Evolutionary conservation across 2,113 vertebrate species (phyloP).

Genomic region (Percopsis transmontana): DNA sequence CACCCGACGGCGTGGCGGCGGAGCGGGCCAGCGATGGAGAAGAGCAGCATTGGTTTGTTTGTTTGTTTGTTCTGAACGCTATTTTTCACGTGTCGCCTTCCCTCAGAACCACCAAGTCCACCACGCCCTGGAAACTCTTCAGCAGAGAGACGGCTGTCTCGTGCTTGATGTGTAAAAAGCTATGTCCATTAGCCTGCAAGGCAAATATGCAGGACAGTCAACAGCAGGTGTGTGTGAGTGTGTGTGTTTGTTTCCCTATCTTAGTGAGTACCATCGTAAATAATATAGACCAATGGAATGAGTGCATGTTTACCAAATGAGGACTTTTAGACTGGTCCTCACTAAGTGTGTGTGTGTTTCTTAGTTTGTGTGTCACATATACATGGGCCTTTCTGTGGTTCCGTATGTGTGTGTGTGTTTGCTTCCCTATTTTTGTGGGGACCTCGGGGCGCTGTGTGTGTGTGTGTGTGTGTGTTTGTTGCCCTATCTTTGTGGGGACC

Average conservation of each 20-base stretch:
- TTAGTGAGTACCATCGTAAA: no score
- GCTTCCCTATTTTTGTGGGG: neutral
- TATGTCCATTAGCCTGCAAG: conserved; percentile 98
- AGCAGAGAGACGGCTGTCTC: conserved; percentile 97
- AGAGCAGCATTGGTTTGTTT: conserved; percentile 58
- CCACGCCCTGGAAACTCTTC: conserved; percentile 99
- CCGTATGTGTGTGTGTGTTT: no score
- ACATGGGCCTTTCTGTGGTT: neutral
- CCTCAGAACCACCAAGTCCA: conserved; percentile 99
- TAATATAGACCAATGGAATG: no score
- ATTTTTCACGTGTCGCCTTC: conserved; percentile 91
- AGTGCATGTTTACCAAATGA: no score
- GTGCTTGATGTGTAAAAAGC: conserved; percentile 99
- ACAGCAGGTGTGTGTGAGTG: conserved; percentile 66
- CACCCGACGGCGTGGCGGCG: conserved; percentile 48
- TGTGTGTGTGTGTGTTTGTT: no score
- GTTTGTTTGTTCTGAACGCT: conserved; percentile 78
- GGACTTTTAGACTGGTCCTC: no score
- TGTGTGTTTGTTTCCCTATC: neutral
- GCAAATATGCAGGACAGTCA: conserved; percentile 78
- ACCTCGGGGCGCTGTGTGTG: no score
- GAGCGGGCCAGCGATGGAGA: conserved; percentile 57
- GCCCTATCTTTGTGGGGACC: no score
- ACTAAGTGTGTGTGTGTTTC: neutral
- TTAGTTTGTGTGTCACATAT: neutral